Base-by-base conservation (phyloP, 2,888 invertebrate species). In the Hypena proboscidalis region DNA sequence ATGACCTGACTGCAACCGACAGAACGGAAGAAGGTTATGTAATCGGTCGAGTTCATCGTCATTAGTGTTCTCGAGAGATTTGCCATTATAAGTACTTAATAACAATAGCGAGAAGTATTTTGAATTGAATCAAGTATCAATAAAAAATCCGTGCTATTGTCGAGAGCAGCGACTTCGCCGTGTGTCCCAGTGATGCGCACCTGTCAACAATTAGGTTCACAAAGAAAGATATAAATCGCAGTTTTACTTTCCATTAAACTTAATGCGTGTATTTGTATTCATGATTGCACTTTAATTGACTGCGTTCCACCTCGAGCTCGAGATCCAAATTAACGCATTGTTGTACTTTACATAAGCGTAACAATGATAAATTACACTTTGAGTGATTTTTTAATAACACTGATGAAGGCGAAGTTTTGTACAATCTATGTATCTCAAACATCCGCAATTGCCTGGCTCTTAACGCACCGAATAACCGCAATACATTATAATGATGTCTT, bases 121-220 rank as follows among this genome's bases (percentile, higher is more conserved):
- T 43, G 22, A 56, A 41, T 42, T 48, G 26, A 49, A 45, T 47
- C 45, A 26, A 19, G 11, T 30, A 22, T 56, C 48, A 30, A 48
- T 58, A 67, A 67, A 68, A 59, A 67, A 40, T 30, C 13, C n/a
- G 21, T 35, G 34, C 52, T 38, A 69, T 61, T 63, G 58, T 61
- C 25, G 27, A 6, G 49, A 35, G 22, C 14, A 27, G 35, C 29
- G 44, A 36, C 44, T 46, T 9, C 35, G 42, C 8, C 26, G 8
- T 33, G 37, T 36, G 26, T 25, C 37, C 26, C 29, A 19, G 17
- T 35, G 33, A 51, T 14, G 27, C 15, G 19, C 42, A 23, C 13
- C 21, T 41, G 26, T 22, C 32, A 26, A 38, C 17, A 33, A 32
- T 29, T 20, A 21, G 13, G 37, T 44, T 33, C 42, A 45, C 45